Conservation (phyloP, 2,113 vertebrate species). For the Baryphthengus martii region DNA sequence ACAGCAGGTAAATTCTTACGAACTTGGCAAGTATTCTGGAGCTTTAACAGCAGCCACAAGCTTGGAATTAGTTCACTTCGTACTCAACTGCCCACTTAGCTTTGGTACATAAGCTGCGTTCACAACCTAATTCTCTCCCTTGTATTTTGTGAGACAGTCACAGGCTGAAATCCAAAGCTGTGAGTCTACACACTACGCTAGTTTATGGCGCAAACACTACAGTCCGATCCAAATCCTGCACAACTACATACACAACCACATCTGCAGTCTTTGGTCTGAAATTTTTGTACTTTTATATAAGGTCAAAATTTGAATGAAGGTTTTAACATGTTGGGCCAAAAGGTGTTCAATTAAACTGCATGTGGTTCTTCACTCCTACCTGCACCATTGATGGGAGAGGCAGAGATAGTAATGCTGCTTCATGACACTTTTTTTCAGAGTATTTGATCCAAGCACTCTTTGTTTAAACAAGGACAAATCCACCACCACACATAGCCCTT, state of each 20-base stretch:
- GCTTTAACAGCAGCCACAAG: neutral
- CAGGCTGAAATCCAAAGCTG: neutral
- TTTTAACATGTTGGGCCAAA: neutral
- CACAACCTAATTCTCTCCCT: neutral
- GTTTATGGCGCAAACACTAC: neutral
- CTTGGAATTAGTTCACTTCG: neutral
- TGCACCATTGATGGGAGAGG: neutral
- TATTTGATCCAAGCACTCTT: neutral
- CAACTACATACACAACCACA: neutral
- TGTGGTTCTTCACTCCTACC: neutral
- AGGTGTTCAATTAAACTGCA: neutral
- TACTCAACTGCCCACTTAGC: neutral
- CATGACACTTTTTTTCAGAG: neutral
- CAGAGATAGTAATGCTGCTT: neutral
- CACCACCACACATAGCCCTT: neutral
- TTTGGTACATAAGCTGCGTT: neutral
- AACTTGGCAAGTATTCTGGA: neutral
- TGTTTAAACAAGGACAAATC: neutral
- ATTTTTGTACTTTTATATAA: neutral
- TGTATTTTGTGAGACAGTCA: neutral
- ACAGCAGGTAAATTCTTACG: neutral
- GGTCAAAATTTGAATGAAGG: too few species aligned
- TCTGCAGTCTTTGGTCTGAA: neutral
- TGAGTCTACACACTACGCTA: neutral
- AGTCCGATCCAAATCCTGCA: neutral